Evolutionary conservation across 2,888 invertebrate species (phyloP), one percentile per base, ranked within the genome.

Genomic region (Dynastes hyllus): DNA sequence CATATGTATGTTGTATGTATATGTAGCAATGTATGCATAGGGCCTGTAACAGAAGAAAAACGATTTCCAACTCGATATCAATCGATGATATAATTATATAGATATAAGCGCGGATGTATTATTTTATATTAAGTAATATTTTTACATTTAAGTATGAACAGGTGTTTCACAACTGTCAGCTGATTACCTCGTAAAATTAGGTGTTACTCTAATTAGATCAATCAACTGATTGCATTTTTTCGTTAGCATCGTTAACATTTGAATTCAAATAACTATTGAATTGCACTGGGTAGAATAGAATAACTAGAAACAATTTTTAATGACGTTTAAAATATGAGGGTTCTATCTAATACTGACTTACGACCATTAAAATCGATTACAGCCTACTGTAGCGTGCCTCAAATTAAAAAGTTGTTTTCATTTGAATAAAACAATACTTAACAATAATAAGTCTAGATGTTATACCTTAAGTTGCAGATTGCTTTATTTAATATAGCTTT

Each of bases 21-120:
- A 51, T 8, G 27, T 69, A 69, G n/a, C 4, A 27, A 69, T 22
- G 27, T 51, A 53, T 16, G 9, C 8, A 16, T 22, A 51, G 32
- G 22, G 45, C 11, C 11, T 73, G 58, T 29, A 29, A 13, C 3
- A 51, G 51, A 22, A 55, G 8, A 8, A 13, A 2, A n/a, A 45
- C 40, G 40, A 40, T 75, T 50, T 75, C 73, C 45, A 45, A 45
- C 45, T 45, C 45, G 45, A 45, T 61, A 75, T 61, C 61, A 61
- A 2, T 63, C 9, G 27, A 61, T 45, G 73, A 75, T 75, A 22
- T 22, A 63, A 63, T 75, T 75, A 75, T 55, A 61, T 13, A 75
- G 61, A 45, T 75, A 75, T 75, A 61, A 45, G 40, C 40, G 45
- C 50, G 61, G 73, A 61, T 75, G 61, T 73, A 73, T 73, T 58